phyloP scores from a whole-genome alignment of 1,140 invertebrate genomes.

The Paralvinella palmiformis region DNA sequence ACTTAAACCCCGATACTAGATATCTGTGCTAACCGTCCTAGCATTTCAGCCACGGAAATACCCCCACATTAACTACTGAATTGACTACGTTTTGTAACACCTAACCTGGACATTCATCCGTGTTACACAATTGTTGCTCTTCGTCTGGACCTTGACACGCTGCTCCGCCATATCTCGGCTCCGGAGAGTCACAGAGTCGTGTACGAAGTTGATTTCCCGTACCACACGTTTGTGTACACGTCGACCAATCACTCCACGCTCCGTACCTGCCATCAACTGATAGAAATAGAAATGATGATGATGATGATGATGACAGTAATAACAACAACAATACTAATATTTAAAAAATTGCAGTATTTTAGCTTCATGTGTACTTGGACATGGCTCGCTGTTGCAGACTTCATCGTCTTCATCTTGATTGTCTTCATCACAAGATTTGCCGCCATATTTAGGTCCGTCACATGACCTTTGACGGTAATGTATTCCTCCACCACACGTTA shows the following conservation, averaged over 20 bases:
- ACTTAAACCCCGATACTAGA: too few species aligned
- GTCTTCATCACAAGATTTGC: slow-evolving; percentile 1
- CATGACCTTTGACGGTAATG: slow-evolving; percentile 21
- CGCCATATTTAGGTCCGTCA: slow-evolving; percentile 21
- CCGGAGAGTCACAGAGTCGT: slow-evolving; percentile 61
- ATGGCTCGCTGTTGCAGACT: slow-evolving; percentile 19
- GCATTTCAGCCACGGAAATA: too few species aligned
- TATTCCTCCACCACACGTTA: slow-evolving; percentile 26
- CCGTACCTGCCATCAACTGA: background rate
- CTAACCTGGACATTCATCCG: slow-evolving; percentile 55
- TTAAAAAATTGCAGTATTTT: too few species aligned
- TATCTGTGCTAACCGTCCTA: too few species aligned
- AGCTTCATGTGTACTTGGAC: slow-evolving; percentile 8
- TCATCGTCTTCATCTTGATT: slow-evolving; percentile 20
- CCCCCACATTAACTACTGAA: too few species aligned
- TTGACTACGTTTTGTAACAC: too few species aligned
- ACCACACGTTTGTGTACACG: slow-evolving; percentile 70
- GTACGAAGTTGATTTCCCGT: slow-evolving; percentile 66
- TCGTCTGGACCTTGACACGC: slow-evolving; percentile 61
- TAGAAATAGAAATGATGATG: too few species aligned
- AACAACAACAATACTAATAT: too few species aligned
- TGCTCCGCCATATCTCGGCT: slow-evolving; percentile 56
- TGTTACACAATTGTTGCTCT: slow-evolving; percentile 63
- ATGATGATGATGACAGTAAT: too few species aligned
- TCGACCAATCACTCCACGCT: slow-evolving; percentile 22